These are phyloP conservation scores for Arothron firmamentum DNA, from an alignment of 2,113 vertebrate species.

Conservation along the genomic window DNA sequence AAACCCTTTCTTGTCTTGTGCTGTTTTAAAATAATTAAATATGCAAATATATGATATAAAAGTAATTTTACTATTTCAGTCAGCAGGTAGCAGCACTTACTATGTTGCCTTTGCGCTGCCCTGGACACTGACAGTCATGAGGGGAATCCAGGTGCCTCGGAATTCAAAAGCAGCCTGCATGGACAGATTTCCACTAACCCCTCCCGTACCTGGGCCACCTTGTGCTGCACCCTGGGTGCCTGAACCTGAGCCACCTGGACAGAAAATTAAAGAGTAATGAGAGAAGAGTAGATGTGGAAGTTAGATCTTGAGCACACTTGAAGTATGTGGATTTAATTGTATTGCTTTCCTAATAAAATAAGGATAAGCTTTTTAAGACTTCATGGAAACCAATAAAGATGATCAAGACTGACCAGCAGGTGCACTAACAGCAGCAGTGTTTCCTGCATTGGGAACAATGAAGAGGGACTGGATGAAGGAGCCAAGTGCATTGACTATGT, in stretches of 20 bases:
- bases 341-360: too few species aligned
- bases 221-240: constrained; percentile 77
- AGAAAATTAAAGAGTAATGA: background rate
- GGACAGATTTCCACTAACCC: constrained; percentile 78
- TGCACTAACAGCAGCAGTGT: constrained; percentile 65
- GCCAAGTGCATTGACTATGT: constrained; percentile 96
- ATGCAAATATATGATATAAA: too few species aligned
- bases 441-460: constrained; percentile 86
- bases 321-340: too few species aligned
- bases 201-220: constrained; percentile 78
- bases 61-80: too few species aligned
- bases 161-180: constrained; percentile 97
- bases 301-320: too few species aligned
- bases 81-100: constrained; percentile 75
- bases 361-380: too few species aligned
- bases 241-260: constrained; percentile 69
- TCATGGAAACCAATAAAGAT: too few species aligned
- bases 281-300: background rate
- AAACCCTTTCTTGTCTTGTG: too few species aligned
- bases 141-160: constrained; percentile 96
- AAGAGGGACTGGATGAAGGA: constrained; percentile 98
- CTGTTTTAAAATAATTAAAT: too few species aligned
- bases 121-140: constrained; percentile 90
- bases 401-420: constrained; percentile 77
- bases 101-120: constrained; percentile 97